These are phyloP conservation scores for Ophiothrix spiculata DNA, from an alignment of 35 echinoderm and acorn worm genomes.

Conservation along the genomic window DNA sequence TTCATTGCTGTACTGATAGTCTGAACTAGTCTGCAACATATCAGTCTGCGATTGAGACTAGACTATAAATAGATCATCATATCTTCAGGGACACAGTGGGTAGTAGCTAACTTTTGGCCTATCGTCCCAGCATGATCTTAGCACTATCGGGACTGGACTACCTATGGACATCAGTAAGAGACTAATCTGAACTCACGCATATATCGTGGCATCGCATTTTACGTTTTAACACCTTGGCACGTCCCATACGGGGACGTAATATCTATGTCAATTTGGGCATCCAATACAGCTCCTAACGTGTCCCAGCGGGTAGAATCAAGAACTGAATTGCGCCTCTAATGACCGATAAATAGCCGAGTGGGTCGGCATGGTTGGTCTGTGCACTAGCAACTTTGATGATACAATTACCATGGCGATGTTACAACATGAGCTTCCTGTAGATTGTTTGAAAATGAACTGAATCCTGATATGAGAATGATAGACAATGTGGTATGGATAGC, in stretches of 20 bases:
- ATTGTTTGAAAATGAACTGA: not conserved
- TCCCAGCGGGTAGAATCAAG: conserved; percentile 1
- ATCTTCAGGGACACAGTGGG: not conserved
- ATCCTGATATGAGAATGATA: not conserved
- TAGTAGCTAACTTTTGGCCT: not conserved
- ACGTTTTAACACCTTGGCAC: not conserved
- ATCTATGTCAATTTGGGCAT: not conserved
- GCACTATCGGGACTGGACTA: not conserved
- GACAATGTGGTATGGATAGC: too few species aligned
- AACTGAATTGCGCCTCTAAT: not conserved
- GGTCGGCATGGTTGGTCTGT: conserved; percentile 1
- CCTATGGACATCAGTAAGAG: not conserved
- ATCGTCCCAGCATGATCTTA: not conserved
- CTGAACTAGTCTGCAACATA: too few species aligned
- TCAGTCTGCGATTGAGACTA: not conserved
- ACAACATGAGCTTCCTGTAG: not conserved
- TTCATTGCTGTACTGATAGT: too few species aligned
- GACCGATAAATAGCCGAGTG: not conserved
- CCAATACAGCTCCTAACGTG: not conserved
- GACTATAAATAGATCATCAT: not conserved
- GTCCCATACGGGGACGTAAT: not conserved
- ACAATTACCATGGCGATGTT: not conserved
- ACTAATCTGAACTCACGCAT: not conserved
- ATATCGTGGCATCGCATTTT: too few species aligned
- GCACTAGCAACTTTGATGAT: not conserved